Evolutionary conservation across 2,888 invertebrate species (phyloP), one percentile per base, ranked within the genome.

Genomic region (Flexamia atlantica): DNA sequence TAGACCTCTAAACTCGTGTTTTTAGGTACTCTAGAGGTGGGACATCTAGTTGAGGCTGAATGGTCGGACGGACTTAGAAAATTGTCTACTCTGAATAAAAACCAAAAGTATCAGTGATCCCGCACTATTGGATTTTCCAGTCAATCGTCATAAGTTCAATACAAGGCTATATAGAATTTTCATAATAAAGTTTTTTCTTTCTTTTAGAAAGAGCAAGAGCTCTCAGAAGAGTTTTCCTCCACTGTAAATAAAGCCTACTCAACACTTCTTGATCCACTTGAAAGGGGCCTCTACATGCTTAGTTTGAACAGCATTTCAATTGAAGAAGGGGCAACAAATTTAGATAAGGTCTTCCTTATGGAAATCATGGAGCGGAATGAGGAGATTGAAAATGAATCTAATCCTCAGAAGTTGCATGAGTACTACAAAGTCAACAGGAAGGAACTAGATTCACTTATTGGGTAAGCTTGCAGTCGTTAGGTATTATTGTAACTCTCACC

Each of bases 221-320:
- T 97, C 87, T 97, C 98, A 0, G 95, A 94, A 85, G 93, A 94
- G 88, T 96, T 97, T 90, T 98, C 98, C 23, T 94, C 97, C 0
- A 90, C 97, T 79, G 94, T 99, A 0, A 99, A 98, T 90, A 96
- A 96, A 90, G 98, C 98, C 0, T 98, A 97, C 89, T 94, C 93
- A 87, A 96, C 94, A 23, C 90, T 98, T 28, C 89, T 93, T 81
- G 92, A 95, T 89, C 97, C 97, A 10, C 91, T 97, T 85, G 91
- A 93, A 42, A 92, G 97, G 90, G 97, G 97, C 0, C 92, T 96
- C 85, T 98, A 99, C 89, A 92, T 99, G 90, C 91, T 99, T 28
- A 90, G 92, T 87, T 90, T 97, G 74, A 91, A 93, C 86, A 95
- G 95, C 0, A 90, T 93, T 84, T 90, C 92, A 14, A 91, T 96